Percentiles rank a stretch among this genome's conserved stretches.
Evolutionary conservation across 2,113 vertebrate species (phyloP).

Genomic region (Chunga burmeisteri): DNA sequence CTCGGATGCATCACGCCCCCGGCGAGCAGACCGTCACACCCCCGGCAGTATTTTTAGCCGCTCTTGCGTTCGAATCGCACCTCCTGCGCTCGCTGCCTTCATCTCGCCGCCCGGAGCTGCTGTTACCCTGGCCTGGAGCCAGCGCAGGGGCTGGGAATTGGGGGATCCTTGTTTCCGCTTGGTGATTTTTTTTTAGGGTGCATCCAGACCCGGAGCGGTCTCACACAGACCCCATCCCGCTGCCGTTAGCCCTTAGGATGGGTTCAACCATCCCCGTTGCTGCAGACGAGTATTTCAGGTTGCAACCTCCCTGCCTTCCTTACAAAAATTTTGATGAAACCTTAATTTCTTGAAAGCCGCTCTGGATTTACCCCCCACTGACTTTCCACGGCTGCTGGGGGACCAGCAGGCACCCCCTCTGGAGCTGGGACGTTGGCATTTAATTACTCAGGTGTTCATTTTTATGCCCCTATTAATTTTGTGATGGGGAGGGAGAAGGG

Average conservation of each 20-base stretch:
- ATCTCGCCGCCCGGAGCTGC: not conserved
- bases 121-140: not conserved
- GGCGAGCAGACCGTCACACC: not conserved
- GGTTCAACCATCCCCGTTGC: not conserved
- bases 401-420: not conserved
- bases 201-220: fast-evolving
- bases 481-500: not conserved
- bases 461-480: not conserved
- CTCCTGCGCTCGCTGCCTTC: not conserved
- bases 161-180: not conserved
- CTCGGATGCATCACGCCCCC: fast-evolving
- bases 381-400: not conserved
- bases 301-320: not conserved
- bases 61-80: not conserved
- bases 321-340: not conserved
- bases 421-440: not conserved
- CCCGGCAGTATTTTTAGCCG: not conserved
- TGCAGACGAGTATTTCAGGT: fast-evolving
- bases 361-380: not conserved
- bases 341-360: not conserved
- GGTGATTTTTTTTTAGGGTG: not conserved
- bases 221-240: fast-evolving
- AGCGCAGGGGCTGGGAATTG: not conserved
- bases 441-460: not conserved
- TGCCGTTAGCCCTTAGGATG: fast-evolving